phyloP scores from a whole-genome alignment of 23 tunicate species.

The Trididemnum miniatum region DNA sequence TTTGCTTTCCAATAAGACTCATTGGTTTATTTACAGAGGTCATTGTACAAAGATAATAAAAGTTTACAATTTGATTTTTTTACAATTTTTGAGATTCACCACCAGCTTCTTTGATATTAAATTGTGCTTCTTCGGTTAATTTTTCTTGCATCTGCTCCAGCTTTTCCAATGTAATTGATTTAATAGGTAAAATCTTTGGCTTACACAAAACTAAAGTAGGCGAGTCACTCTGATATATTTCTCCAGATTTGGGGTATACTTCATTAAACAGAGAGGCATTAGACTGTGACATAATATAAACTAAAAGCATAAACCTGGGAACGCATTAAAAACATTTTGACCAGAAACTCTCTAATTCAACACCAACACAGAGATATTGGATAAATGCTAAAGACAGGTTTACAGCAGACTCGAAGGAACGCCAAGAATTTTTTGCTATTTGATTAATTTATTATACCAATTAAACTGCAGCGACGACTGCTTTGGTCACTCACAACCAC shows the following conservation, averaged over 20 bases:
- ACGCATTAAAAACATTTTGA: no score
- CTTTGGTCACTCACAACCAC: no score
- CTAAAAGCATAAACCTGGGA: no score
- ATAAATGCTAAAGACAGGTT: no score
- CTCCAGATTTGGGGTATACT: conserved; percentile 82
- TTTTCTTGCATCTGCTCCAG: conserved; percentile 89
- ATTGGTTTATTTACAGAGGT: conserved; percentile 34
- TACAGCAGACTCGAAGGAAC: no score
- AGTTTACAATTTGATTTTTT: no score
- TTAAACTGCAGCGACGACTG: no score
- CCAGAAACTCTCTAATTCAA: no score
- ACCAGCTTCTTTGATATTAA: background rate
- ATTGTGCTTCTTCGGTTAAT: conserved; percentile 5
- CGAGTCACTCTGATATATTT: conserved; percentile 78
- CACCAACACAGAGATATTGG: no score
- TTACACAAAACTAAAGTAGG: conserved; percentile 92
- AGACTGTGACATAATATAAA: conserved; percentile 18
- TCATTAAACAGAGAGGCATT: conserved; percentile 50
- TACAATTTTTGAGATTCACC: no score
- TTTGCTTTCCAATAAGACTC: conserved; percentile 43
- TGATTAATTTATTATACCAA: no score
- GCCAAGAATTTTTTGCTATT: no score
- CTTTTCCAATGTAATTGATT: conserved; percentile 86
- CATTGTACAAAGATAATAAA: conserved; percentile 5
- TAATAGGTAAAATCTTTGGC: conserved; percentile 92